Base-by-base conservation (phyloP, 2,888 invertebrate species). In the Drosophila nigricruria region DNA sequence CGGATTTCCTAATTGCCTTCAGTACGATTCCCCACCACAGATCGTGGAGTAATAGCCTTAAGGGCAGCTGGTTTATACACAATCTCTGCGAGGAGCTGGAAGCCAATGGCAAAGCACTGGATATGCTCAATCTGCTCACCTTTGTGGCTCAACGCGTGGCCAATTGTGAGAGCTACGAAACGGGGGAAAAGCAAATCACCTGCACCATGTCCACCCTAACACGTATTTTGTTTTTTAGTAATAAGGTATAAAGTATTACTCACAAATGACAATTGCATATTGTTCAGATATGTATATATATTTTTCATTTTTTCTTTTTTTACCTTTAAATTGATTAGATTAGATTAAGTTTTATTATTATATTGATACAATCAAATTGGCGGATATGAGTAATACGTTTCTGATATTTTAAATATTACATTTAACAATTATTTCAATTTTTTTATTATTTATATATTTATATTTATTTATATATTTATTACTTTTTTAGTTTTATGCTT, bases 11-110 rank as follows among this genome's bases (percentile, higher is more conserved):
- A 57, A 96, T 98, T 90, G 97, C 96, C 5, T 98, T 96, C 92
- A 98, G 98, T 12, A 98, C 98, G n/a, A 96, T 98, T 56, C 97
- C 98, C 95, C 96, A 98, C 43, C 97, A 95, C 92, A 98, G 96
- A 93, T 97, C 98, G 0, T 98, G 98, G 98, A 95, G 98, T 56
- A 98, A 98, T 90, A 97, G 97, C 20, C 96, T 96, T 18, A 95
- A 96, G 64, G 98, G 98, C 2, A 98, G 98, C 0, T 98, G 98
- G 98, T 98, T 98, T 91, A 96, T 98, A 93, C 97, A 98, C 93
- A 96, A 98, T 0, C 93, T 98, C 38, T 97, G 97, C 92, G 94
- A 95, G 36, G 97, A 97, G 85, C 91, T 98, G 67, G 94, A 95
- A 59, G 95, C 95, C 79, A 94, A 95, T 90, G 96, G 95, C 5